Conservation (phyloP, 2,888 invertebrate species). For the Synanthedon tipuliformis region DNA sequence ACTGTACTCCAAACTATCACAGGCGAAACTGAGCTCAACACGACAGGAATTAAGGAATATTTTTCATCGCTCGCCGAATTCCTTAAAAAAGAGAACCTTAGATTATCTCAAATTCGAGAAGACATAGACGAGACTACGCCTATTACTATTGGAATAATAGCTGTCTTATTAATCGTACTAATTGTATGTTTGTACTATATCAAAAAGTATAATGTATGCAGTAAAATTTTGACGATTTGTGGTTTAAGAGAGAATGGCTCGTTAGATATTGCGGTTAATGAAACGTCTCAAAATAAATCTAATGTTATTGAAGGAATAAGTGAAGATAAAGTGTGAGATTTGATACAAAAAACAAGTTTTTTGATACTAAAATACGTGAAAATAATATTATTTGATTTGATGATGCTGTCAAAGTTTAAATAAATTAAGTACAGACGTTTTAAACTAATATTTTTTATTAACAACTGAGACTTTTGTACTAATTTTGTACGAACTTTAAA, state of each 20-base stretch:
- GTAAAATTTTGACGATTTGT: constrained; percentile 39
- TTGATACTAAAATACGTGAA: too few relatives aligned
- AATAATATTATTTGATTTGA: too few relatives aligned
- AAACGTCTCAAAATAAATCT: constrained; percentile 35
- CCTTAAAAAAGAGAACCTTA: constrained; percentile 35
- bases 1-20: constrained; percentile 50
- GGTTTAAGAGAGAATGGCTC: constrained; percentile 59
- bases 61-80: constrained; percentile 41
- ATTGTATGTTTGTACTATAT: constrained; percentile 51
- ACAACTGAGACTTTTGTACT: too few relatives aligned
- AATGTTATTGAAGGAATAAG: constrained; percentile 42
- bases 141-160: constrained; percentile 46
- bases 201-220: constrained; percentile 40
- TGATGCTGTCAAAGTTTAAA: not conserved
- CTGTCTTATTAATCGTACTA: constrained; percentile 37
- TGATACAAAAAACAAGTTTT: not conserved
- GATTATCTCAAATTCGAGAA: constrained; percentile 22
- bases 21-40: constrained; percentile 50
- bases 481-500: too few relatives aligned
- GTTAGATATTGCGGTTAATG: constrained; percentile 52
- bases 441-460: not conserved
- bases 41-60: constrained; percentile 48
- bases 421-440: too few relatives aligned
- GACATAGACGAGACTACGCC: constrained; percentile 54
- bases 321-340: constrained; percentile 45